These are phyloP conservation scores for Ageneiosus marmoratus DNA, from an alignment of 2,113 vertebrate species.

Conservation along the genomic window DNA sequence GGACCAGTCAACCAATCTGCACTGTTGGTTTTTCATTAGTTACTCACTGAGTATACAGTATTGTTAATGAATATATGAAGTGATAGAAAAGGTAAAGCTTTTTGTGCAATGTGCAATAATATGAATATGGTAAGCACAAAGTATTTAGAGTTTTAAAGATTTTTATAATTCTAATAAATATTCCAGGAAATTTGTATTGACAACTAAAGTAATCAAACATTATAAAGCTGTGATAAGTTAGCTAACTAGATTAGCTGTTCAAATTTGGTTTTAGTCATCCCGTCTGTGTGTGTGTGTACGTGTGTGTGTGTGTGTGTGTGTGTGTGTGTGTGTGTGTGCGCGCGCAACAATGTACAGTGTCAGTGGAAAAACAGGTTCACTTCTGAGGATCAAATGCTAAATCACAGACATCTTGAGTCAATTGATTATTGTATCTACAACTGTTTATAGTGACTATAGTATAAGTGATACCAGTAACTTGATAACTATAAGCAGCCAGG, in stretches of 20 bases:
- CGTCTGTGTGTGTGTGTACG: background rate
- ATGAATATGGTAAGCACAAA: background rate
- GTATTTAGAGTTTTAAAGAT: background rate
- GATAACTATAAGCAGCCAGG: no score
- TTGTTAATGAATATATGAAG: background rate
- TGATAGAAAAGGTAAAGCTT: background rate
- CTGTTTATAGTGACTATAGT: no score
- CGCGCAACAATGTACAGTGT: background rate
- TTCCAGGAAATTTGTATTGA: background rate
- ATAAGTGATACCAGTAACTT: no score
- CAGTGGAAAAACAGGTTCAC: background rate
- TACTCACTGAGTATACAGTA: background rate
- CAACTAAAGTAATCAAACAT: background rate
- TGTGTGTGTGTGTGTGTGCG: conserved; percentile 1
- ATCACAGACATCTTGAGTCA: no score
- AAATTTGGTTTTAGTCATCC: background rate
- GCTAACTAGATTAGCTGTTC: background rate
- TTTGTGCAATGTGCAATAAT: background rate
- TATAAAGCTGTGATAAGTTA: background rate
- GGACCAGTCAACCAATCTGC: background rate
- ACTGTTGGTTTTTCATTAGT: background rate
- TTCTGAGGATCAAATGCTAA: background rate
- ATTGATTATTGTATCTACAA: no score
- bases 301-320: background rate
- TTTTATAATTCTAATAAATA: background rate